phyloP scores from a whole-genome alignment of 1,140 invertebrate species.

The Drosophila tani region DNA sequence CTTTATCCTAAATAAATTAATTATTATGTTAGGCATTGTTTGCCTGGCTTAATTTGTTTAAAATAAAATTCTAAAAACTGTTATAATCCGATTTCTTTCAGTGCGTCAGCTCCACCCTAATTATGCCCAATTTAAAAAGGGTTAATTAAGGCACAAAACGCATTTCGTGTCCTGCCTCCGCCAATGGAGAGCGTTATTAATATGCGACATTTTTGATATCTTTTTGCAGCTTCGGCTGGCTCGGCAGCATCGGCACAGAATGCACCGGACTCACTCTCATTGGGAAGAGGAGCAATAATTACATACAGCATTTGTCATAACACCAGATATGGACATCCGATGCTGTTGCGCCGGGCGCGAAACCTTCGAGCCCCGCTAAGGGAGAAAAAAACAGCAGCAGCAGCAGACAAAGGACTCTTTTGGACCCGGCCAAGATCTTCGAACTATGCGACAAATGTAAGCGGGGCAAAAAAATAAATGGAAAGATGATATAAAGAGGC shows the following conservation, averaged over 20 bases:
- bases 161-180: conserved; percentile 50
- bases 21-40: too few species aligned
- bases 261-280: conserved; percentile 44
- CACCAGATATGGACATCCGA: conserved; percentile 82
- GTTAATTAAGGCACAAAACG: conserved; percentile 84
- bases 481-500: conserved; percentile 40
- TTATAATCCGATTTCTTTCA: conserved; percentile 34
- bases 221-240: conserved; percentile 57
- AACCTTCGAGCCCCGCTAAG: conserved; percentile 45
- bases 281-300: conserved; percentile 74
- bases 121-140: conserved; percentile 85
- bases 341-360: conserved; percentile 57
- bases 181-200: conserved; percentile 72
- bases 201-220: conserved; percentile 83
- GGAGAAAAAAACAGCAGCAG: neutral
- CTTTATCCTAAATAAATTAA: too few species aligned
- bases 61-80: neutral
- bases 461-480: conserved; percentile 37
- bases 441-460: conserved; percentile 80
- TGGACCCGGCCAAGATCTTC: conserved; percentile 28
- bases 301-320: conserved; percentile 85
- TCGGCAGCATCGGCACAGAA: conserved; percentile 8
- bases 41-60: too few species aligned
- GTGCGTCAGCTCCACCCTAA: conserved; percentile 59
- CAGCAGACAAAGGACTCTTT: conserved; percentile 32